Conservation (phyloP, 2,888 invertebrate species). For the Vesta saturnalis region DNA sequence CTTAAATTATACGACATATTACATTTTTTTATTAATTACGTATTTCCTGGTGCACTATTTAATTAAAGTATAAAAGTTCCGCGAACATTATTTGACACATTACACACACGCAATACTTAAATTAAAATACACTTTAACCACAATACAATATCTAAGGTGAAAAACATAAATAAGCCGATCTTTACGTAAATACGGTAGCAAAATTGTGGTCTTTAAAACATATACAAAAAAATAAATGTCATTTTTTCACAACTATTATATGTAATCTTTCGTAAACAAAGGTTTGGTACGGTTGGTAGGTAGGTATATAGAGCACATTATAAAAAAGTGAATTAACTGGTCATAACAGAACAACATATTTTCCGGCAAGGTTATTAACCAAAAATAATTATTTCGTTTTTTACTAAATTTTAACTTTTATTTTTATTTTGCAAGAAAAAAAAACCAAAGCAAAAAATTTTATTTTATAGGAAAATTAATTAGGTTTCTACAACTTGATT, state of each 20-base stretch:
- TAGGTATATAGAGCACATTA: neutral
- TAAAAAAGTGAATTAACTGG: neutral
- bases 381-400: too few relatives aligned
- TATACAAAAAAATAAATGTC: neutral
- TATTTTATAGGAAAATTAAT: too few relatives aligned
- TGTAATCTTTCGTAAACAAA: neutral
- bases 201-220: neutral
- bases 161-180: neutral
- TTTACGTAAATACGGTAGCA: slow-evolving; percentile 1
- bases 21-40: slow-evolving; percentile 5
- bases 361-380: too few relatives aligned
- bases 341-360: neutral
- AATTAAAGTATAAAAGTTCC: slow-evolving; percentile 8
- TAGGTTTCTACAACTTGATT: too few relatives aligned
- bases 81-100: slow-evolving; percentile 6
- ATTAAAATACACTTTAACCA: slow-evolving; percentile 6
- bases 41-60: neutral
- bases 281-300: neutral
- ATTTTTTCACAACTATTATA: neutral
- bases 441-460: too few relatives aligned
- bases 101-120: slow-evolving; percentile 11
- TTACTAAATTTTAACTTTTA: neutral
- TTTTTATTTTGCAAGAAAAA: neutral
- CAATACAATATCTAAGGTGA: neutral
- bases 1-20: too few relatives aligned